Percentiles rank a stretch among this genome's conserved stretches.
These are phyloP conservation scores for Rhagoletis zephyria DNA, from an alignment of 1,140 invertebrate species.

Conservation along the genomic window DNA sequence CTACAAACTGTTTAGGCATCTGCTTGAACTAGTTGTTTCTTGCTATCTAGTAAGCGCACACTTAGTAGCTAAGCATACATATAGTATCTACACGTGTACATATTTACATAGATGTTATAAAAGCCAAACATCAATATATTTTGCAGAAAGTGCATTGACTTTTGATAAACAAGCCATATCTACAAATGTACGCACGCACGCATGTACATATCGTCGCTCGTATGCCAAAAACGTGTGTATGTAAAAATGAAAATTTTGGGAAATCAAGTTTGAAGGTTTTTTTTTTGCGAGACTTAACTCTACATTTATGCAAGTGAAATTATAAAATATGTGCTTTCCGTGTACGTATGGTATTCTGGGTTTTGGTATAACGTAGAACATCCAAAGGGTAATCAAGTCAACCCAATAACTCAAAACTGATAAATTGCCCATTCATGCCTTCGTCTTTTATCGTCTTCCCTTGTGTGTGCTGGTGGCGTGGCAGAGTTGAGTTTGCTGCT, in stretches of 20 bases:
- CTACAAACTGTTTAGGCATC: neutral
- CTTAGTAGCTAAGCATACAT: neutral
- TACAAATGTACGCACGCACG: neutral
- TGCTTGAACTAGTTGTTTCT: neutral
- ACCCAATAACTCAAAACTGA: no score
- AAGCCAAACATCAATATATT: neutral
- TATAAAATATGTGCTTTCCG: no score
- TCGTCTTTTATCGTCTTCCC: no score
- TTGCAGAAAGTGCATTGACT: conserved; percentile 15
- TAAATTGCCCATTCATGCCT: no score
- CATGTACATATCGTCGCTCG: neutral
- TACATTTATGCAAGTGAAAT: no score
- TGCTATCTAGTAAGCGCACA: neutral
- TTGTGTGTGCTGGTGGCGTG: neutral
- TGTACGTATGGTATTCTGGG: no score
- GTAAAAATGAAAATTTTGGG: no score
- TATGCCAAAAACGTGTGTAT: no score
- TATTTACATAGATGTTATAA: neutral
- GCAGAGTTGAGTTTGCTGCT: neutral
- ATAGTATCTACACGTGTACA: neutral
- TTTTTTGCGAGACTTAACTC: no score
- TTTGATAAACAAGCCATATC: neutral
- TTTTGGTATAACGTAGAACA: no score
- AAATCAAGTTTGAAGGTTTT: no score
- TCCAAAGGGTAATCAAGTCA: no score